Evolutionary conservation across 2,888 invertebrate genomes (phyloP).

Genomic region (Nebria brevicollis): DNA sequence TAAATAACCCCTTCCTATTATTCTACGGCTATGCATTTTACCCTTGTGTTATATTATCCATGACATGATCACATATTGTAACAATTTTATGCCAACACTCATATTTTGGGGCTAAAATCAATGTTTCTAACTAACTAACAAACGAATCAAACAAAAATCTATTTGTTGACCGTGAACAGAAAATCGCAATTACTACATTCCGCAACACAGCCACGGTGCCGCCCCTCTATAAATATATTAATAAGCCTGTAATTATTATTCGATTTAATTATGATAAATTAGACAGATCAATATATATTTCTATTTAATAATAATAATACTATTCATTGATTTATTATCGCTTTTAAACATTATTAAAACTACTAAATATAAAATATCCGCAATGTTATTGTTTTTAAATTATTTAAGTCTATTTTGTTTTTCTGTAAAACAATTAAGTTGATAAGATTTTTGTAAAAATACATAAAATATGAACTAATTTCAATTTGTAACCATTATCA

Average conservation of each 20-base stretch:
- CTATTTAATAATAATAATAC: background rate
- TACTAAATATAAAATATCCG: too few species aligned
- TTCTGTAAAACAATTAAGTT: too few species aligned
- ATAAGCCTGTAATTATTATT: conserved; percentile 23
- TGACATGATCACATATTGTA: background rate
- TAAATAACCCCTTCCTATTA: background rate
- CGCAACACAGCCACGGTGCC: background rate
- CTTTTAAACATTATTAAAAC: too few species aligned
- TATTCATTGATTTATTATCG: background rate
- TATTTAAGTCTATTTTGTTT: too few species aligned
- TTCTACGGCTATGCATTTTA: background rate
- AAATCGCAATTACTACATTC: conserved; percentile 1
- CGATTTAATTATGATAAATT: conserved; percentile 29
- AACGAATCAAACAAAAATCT: background rate
- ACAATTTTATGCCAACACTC: too few species aligned
- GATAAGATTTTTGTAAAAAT: too few species aligned
- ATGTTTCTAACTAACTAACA: background rate
- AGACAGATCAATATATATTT: conserved; percentile 23
- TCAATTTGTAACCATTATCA: too few species aligned
- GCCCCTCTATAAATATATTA: conserved; percentile 24
- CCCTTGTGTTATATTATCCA: background rate
- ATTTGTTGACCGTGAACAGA: background rate
- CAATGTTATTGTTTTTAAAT: too few species aligned
- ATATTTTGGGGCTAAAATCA: too few species aligned
- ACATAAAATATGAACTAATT: too few species aligned